Evolutionary conservation across 2,113 vertebrate species (phyloP).

Genomic region (Chamaea fasciata): DNA sequence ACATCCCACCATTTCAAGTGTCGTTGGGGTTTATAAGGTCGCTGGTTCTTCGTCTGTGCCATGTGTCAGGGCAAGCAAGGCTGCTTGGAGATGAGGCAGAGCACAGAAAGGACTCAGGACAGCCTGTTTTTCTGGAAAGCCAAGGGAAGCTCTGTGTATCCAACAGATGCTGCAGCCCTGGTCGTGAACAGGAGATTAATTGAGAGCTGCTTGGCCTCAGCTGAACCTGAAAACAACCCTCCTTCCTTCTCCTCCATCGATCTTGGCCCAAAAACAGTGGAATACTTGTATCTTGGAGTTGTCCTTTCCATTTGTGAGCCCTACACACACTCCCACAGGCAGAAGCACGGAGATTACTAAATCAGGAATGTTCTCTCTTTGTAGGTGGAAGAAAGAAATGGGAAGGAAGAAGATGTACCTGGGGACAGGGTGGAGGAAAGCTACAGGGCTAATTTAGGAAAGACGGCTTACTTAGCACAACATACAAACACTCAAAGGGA

Average conservation of each 20-base stretch:
- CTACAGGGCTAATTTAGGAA: conserved; percentile 40
- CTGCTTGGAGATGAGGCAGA: background rate
- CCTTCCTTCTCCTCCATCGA: background rate
- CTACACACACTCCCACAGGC: conserved; percentile 29
- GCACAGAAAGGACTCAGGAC: background rate
- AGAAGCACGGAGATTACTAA: conserved; percentile 14
- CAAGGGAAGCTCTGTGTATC: background rate
- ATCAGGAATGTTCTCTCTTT: conserved; percentile 30
- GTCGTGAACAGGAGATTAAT: background rate
- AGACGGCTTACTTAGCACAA: conserved; percentile 19
- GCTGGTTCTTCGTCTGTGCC: background rate
- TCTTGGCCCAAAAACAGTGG: background rate
- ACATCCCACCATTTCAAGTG: too few species aligned
- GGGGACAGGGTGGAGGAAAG: conserved; percentile 15
- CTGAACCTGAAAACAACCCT: background rate
- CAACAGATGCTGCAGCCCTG: background rate
- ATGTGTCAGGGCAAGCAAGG: background rate
- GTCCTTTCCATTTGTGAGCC: conserved; percentile 14
- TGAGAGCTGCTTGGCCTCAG: background rate
- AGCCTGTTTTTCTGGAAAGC: background rate
- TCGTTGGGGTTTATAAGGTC: background rate
- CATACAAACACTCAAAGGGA: conserved; percentile 1
- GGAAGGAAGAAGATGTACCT: conserved; percentile 55
- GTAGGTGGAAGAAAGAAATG: conserved; percentile 50
- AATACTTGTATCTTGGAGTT: background rate